phyloP scores from a whole-genome alignment of 2,888 invertebrate species.

The Drosophila birchii region DNA sequence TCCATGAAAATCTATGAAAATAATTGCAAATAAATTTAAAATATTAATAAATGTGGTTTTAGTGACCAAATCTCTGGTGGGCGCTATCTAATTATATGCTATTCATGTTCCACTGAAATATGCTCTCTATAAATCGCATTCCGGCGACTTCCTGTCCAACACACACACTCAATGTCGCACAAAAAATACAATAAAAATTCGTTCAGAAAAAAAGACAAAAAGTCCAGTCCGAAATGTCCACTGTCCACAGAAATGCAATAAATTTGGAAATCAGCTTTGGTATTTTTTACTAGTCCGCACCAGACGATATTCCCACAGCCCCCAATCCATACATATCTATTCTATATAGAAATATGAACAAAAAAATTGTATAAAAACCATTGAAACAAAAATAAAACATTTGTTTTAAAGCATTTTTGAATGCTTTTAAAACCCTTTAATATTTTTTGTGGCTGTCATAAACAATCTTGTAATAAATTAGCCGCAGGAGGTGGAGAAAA shows the following conservation, averaged over 20 bases:
- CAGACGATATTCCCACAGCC: slow-evolving; percentile 23
- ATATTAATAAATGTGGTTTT: neutral
- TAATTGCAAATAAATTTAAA: slow-evolving; percentile 11
- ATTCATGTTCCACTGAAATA: slow-evolving; percentile 34
- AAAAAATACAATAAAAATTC: slow-evolving; percentile 43
- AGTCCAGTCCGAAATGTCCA: slow-evolving; percentile 62
- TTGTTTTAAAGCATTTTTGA: slow-evolving; percentile 53
- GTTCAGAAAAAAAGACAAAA: slow-evolving; percentile 12
- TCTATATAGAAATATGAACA: slow-evolving; percentile 5
- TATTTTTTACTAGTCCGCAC: slow-evolving; percentile 51
- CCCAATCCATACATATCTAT: slow-evolving; percentile 3
- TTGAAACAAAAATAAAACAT: slow-evolving; percentile 37
- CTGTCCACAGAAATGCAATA: slow-evolving; percentile 72
- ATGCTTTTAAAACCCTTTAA: slow-evolving; percentile 57
- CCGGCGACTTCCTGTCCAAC: slow-evolving; percentile 74
- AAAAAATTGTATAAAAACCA: slow-evolving; percentile 8
- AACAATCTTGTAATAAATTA: slow-evolving; percentile 77
- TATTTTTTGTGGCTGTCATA: slow-evolving; percentile 75
- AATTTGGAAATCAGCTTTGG: slow-evolving; percentile 71
- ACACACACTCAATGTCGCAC: slow-evolving; percentile 11
- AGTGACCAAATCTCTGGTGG: slow-evolving; percentile 13
- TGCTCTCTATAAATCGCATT: slow-evolving; percentile 61
- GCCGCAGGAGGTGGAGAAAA: slow-evolving; percentile 24
- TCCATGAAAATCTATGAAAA: neutral
- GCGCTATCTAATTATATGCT: slow-evolving; percentile 48